Evolutionary conservation across 2,113 vertebrate genomes (phyloP), one percentile per base, ranked within the genome.

Genomic region (Murina feae): DNA sequence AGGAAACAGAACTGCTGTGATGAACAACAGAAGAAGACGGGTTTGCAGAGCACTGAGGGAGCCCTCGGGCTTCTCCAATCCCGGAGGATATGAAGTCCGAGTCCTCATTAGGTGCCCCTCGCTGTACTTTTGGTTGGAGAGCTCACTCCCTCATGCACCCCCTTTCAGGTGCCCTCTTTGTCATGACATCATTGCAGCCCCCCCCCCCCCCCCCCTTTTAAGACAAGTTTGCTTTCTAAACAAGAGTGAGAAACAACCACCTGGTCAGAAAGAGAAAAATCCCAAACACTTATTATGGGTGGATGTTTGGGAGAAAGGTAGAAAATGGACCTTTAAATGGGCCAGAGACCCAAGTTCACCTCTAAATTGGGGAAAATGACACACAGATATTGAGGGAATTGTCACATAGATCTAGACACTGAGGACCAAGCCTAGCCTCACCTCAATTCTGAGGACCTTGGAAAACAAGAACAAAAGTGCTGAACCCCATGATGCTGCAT

Each of bases 1-100:
- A 88, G 94, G 93, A 96, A 93, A 86, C 81, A 96, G 95, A 83
- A 37, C 32, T 9, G 44, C 35, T 75, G 0, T n/a, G 74, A 91
- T 75, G 93, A 93, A 55, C 28, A 93, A 47, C 25, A 83, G 89
- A 84, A 91, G 80, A 71, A 0, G 14, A 4, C 20, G 20, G 76
- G 28, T 35, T 8, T 11, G 5, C 25, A 25, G 53, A 28, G 9
- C 4, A 18, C 51, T 4, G 12, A 68, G 6, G 12, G 14, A 51
- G 7, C 17, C 4, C 37, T 60, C 68, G 47, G 37, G 71, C 65
- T 51, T 0, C 6, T n/a, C 47, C 2, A 20, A 35, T 51, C 35
- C 6, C 58, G 47, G 66, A 78, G 25, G 37, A 42, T 2, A 0
- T 2, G 42, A 78, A 60, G 51, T 7, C 10, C 47, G 55, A 9